Conservation (phyloP, 2,797 vertebrate species). For the Pseudochromis fuscus region DNA sequence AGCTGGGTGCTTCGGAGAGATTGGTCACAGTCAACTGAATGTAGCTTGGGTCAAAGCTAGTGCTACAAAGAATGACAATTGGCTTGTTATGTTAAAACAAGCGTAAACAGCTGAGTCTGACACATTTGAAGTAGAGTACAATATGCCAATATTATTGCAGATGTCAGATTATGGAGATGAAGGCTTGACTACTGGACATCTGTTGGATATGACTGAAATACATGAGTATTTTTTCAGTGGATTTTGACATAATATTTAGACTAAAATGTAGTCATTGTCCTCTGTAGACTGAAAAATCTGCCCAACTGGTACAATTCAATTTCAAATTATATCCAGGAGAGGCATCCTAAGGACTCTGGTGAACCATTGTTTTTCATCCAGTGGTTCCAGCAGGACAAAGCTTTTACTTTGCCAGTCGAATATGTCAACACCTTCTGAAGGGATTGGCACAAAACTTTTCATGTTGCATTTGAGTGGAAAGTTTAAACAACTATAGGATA, state of each 20-base stretch:
- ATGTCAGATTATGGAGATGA: conserved; percentile 57
- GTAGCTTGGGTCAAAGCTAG: conserved; percentile 64
- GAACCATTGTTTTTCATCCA: neutral
- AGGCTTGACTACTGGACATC: conserved; percentile 47
- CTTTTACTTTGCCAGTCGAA: conserved; percentile 17
- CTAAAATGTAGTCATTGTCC: conserved; percentile 26
- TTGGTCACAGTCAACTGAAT: conserved; percentile 78
- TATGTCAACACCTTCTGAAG: neutral
- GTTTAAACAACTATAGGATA: neutral
- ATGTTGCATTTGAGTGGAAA: neutral
- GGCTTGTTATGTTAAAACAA: conserved; percentile 72
- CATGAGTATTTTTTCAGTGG: conserved; percentile 22
- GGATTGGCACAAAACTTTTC: conserved; percentile 2
- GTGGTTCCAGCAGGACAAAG: neutral
- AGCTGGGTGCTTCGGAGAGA: conserved; percentile 71
- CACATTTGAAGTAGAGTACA: conserved; percentile 70
- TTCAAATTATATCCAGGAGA: neutral
- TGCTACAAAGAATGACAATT: conserved; percentile 66
- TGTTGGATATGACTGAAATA: conserved; percentile 54
- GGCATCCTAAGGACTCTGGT: neutral
- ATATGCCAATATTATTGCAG: conserved; percentile 55
- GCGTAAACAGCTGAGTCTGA: conserved; percentile 54
- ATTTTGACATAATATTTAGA: conserved; percentile 34
- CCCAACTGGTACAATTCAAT: neutral
- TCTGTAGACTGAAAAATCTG: neutral